Evolutionary conservation across 1,140 invertebrate genomes (phyloP).

Genomic region (Elysia chlorotica): DNA sequence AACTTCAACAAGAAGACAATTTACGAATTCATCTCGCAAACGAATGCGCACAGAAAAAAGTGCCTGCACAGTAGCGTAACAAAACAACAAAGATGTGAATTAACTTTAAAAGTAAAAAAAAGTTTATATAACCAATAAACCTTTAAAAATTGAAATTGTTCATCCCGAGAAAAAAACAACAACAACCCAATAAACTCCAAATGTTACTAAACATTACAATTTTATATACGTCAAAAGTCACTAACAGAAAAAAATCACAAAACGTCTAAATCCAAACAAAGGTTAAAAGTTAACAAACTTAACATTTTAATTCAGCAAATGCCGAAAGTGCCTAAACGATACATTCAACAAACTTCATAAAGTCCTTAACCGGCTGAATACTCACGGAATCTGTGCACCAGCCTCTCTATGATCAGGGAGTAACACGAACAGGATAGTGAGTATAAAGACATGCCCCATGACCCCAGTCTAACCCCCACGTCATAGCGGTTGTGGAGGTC

Average conservation of each 20-base stretch:
- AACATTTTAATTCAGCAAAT: background rate
- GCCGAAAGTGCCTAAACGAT: too few relatives aligned
- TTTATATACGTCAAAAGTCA: background rate
- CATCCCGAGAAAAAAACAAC: too few relatives aligned
- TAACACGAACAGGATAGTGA: constrained; percentile 92
- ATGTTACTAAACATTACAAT: constrained; percentile 22
- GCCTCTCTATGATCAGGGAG: constrained; percentile 84
- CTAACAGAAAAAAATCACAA: background rate
- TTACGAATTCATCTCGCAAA: too few relatives aligned
- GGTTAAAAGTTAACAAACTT: background rate
- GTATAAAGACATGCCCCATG: constrained; percentile 96
- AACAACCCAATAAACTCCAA: background rate
- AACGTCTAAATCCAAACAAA: background rate
- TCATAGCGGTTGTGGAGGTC: constrained; percentile 70
- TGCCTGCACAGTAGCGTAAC: too few relatives aligned
- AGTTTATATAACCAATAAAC: too few relatives aligned
- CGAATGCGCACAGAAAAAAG: too few relatives aligned
- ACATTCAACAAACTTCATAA: too few relatives aligned
- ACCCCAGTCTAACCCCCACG: constrained; percentile 90
- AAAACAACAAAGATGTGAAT: too few relatives aligned
- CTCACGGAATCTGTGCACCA: constrained; percentile 83
- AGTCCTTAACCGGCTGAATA: too few relatives aligned
- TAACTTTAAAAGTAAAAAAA: too few relatives aligned
- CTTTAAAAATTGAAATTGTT: too few relatives aligned
- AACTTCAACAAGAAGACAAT: too few relatives aligned